Conservation (phyloP, 2,888 invertebrate genomes). For the Aphrophora alni region DNA sequence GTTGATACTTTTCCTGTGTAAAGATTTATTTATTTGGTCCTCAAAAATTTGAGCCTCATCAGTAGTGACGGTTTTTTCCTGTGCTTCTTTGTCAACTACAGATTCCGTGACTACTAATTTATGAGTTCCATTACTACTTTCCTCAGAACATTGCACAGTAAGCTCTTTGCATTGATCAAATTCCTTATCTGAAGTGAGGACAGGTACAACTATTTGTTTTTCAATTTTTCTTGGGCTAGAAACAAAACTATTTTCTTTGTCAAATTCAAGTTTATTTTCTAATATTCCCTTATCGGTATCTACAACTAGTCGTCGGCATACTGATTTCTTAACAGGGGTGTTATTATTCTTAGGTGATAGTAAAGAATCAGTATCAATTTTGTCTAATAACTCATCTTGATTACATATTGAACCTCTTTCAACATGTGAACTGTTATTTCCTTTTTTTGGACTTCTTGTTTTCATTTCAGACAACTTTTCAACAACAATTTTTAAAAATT, state of each 20-base stretch:
- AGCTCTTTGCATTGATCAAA: background rate
- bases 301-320: constrained; percentile 27
- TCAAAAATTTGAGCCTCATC: background rate
- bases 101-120: background rate
- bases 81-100: background rate
- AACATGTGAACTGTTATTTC: background rate
- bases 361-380: background rate
- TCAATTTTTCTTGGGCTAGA: background rate
- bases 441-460: background rate
- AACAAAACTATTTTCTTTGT: background rate
- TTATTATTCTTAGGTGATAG: background rate
- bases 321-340: constrained; percentile 33
- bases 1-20: background rate
- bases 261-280: background rate
- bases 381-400: background rate
- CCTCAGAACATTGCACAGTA: background rate
- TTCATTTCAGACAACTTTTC: background rate
- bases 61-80: background rate
- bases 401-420: background rate
- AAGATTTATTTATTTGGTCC: background rate
- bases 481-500: background rate
- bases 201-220: background rate
- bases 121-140: background rate
- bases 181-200: background rate
- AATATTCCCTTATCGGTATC: constrained; percentile 13